These are phyloP conservation scores for Urophycis tenuis DNA, from an alignment of 2,797 vertebrate species.

Conservation along the genomic window DNA sequence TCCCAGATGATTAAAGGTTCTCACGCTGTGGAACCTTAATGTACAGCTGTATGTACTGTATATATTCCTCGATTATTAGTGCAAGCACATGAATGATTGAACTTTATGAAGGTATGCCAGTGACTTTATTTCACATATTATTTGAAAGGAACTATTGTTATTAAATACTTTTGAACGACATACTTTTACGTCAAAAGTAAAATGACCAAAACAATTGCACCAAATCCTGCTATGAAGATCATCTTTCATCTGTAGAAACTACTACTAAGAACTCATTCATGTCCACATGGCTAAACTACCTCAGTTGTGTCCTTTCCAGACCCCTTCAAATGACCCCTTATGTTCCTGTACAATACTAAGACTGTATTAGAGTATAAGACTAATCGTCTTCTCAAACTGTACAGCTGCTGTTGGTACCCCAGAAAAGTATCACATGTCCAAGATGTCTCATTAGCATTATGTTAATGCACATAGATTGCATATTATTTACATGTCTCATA, in stretches of 20 bases:
- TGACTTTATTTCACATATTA: conserved; percentile 21
- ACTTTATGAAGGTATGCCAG: conserved; percentile 51
- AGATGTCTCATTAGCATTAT: background rate
- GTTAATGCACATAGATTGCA: background rate
- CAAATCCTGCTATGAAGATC: conserved; percentile 48
- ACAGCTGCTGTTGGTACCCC: background rate
- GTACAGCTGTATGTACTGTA: no score
- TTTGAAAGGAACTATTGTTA: conserved; percentile 16
- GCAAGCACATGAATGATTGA: background rate
- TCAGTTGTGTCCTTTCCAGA: conserved; percentile 26
- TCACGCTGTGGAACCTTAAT: background rate
- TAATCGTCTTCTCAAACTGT: background rate
- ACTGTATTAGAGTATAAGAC: no score
- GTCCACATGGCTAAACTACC: conserved; percentile 51
- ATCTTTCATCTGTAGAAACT: conserved; percentile 17
- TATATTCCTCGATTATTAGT: background rate
- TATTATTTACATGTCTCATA: background rate
- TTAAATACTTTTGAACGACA: background rate
- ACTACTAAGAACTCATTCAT: no score
- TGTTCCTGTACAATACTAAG: background rate
- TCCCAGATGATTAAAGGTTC: conserved; percentile 62
- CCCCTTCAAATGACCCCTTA: background rate
- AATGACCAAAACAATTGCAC: conserved; percentile 36
- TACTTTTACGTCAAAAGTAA: background rate
- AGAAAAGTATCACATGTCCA: conserved; percentile 6